Base-by-base conservation (phyloP, 2,797 vertebrate genomes). In the Zalophus californianus region DNA sequence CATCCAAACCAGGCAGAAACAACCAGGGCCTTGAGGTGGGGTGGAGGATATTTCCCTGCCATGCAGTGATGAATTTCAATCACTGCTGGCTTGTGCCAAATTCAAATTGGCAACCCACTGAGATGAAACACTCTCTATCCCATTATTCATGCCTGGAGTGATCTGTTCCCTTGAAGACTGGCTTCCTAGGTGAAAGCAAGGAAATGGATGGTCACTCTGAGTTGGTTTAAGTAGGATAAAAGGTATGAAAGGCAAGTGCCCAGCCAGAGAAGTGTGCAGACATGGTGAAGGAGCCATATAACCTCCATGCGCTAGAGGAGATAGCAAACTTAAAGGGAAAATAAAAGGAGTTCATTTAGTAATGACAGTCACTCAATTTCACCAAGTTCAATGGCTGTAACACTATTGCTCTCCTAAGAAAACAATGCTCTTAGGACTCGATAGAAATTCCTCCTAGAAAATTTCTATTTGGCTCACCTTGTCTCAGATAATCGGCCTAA, bases 41-140 rank as follows among this genome's bases (percentile, higher is more conserved):
- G 50, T 84, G 35, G 27, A 48, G 83, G 29, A 29, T 60, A 27
- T n/a, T 91, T 92, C 90, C 82, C 44, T 89, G 64, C 82, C 94
- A 96, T 3, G 38, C 58, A 5, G 91, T 80, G 92, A 97, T 96
- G 96, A 96, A 85, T 97, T 97, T 92, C 85, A 97, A 82, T 97
- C 97, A 89, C 82, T 12, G 25, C 73, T 97, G 75, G 60, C 93
- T 92, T 96, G 95, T 97, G 97, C 93, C 96, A 97, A 92, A 92
- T 92, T 97, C 94, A 98, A 97, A 97, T 96, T 97, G 97, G 96
- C 97, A 96, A 96, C 97, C 93, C 75, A 93, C 68, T 0, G 78
- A 97, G 97, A 98, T 97, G 96, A 97, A 98, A 98, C 11, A 2
- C 87, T 84, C 90, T 96, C 97, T 97, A 94, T 96, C 93, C 97